Evolutionary conservation across 2,888 invertebrate genomes (phyloP).

Genomic region (Sinopyrophorus schimmeli): DNA sequence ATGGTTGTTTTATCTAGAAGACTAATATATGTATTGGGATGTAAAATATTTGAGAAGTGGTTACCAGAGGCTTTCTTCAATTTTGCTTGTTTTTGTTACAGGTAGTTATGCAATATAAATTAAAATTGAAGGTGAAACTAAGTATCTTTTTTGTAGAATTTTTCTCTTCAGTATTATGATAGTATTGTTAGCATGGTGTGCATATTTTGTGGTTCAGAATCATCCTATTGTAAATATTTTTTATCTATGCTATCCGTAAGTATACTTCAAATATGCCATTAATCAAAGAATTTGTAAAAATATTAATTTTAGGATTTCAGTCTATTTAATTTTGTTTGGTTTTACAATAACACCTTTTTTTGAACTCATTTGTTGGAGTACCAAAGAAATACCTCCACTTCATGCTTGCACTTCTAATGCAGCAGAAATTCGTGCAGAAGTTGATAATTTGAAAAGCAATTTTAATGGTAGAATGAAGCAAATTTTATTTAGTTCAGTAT

Average conservation of each 20-base stretch:
- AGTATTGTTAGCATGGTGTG: constrained; percentile 67
- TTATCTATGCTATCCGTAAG: constrained; percentile 90
- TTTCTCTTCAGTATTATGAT: constrained; percentile 65
- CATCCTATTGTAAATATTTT: constrained; percentile 80
- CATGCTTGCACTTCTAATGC: constrained; percentile 79
- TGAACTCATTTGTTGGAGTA: constrained; percentile 60
- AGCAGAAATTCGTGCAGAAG: constrained; percentile 77
- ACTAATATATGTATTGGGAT: constrained; percentile 64
- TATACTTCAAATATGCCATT: constrained; percentile 42
- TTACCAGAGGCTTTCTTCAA: constrained; percentile 40
- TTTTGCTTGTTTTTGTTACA: constrained; percentile 40
- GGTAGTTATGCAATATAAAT: constrained; percentile 32
- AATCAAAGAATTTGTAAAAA: too few relatives aligned
- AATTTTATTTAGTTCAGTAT: constrained; percentile 75
- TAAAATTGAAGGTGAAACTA: not conserved
- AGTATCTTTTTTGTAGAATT: constrained; percentile 50
- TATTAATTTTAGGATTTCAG: constrained; percentile 69
- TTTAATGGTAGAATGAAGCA: constrained; percentile 90
- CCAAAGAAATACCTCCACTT: constrained; percentile 63
- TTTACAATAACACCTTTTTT: constrained; percentile 76
- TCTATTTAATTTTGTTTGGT: constrained; percentile 83
- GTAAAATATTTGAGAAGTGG: constrained; percentile 44
- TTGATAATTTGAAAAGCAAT: constrained; percentile 80
- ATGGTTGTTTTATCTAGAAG: constrained; percentile 78
- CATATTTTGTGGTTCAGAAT: constrained; percentile 72